Evolutionary conservation across 2,888 invertebrate species (phyloP), one percentile per base, ranked within the genome.

Genomic region (Plutella xylostella): DNA sequence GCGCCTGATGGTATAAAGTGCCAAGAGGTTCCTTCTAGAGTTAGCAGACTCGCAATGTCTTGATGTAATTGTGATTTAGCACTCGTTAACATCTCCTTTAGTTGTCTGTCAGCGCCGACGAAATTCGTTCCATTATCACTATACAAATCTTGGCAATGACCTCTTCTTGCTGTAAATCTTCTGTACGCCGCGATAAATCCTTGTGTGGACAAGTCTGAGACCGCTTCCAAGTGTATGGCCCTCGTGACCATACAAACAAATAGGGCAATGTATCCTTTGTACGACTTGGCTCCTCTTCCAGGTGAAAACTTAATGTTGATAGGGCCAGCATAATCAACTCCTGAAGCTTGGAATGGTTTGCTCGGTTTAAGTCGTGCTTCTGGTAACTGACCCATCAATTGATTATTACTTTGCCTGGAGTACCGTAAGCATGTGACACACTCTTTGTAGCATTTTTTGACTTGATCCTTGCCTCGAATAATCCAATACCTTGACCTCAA

Each of bases 41-140:
- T 14, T 9, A 42, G 11, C 11, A 45, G 15, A n/a, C 22, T n/a
- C 7, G 19, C 17, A 3, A 46, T n/a, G 18, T 42, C 31, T 18
- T 45, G 22, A 14, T 11, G 11, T 11, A 46, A 18, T 12, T 35
- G 47, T 3, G 17, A 9, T n/a, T n/a, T n/a, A n/a, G n/a, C n/a
- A n/a, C n/a, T n/a, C n/a, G 17, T 38, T 6, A 11, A 50, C 15
- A 37, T 6, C 12, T 48, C 47, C 1, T 28, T 22, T n/a, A 48
- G 34, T 12, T 48, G 30, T 4, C 47, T 45, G 11, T 42, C 11
- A 2, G 50, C 40, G 9, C 51, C 53, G 15, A 43, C 22, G 43
- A 33, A 53, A 20, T 51, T 53, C 9, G 44, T 48, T 7, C 53
- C 51, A 19, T 45, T 37, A 39, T 52, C 52, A 5, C 9, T 11